Conservation (phyloP, 2,113 vertebrate species). For the Anser cygnoides region DNA sequence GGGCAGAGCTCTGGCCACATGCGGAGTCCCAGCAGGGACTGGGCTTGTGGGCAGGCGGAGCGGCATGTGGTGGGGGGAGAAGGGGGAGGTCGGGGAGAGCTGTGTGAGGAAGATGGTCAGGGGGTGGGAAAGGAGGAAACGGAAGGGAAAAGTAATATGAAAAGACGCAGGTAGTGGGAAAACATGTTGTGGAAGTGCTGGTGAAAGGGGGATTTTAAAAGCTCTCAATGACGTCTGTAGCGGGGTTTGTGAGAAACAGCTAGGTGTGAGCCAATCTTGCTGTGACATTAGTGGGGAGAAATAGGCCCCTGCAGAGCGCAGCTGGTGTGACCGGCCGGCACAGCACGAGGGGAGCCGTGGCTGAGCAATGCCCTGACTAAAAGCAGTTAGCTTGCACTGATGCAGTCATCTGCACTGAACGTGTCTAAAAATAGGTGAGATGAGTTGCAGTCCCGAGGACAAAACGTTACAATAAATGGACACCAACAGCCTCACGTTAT, state of each 20-base stretch:
- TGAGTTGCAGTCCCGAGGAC: not conserved
- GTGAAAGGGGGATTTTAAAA: not conserved
- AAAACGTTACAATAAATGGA: conserved; percentile 2
- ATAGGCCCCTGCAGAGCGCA: not conserved
- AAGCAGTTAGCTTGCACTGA: not conserved
- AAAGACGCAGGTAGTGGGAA: not conserved
- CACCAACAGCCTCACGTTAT: not conserved
- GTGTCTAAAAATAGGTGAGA: conserved; percentile 41
- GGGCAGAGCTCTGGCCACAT: not conserved
- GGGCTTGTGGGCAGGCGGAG: not conserved
- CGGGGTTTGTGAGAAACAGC: not conserved
- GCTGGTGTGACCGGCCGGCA: not conserved
- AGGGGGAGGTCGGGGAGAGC: not conserved
- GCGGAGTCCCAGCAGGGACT: not conserved
- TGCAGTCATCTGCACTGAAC: not conserved
- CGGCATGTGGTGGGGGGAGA: not conserved
- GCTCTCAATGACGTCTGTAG: not conserved
- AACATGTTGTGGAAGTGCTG: not conserved
- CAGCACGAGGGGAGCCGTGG: not conserved
- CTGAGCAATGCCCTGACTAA: not conserved
- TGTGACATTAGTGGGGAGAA: not conserved
- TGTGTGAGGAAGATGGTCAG: not conserved
- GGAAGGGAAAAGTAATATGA: not conserved
- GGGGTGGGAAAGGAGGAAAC: not conserved
- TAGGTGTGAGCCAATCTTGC: not conserved